Evolutionary conservation across 2,797 vertebrate genomes (phyloP), one percentile per base, ranked within the genome.

Genomic region (Vespertilio murinus): DNA sequence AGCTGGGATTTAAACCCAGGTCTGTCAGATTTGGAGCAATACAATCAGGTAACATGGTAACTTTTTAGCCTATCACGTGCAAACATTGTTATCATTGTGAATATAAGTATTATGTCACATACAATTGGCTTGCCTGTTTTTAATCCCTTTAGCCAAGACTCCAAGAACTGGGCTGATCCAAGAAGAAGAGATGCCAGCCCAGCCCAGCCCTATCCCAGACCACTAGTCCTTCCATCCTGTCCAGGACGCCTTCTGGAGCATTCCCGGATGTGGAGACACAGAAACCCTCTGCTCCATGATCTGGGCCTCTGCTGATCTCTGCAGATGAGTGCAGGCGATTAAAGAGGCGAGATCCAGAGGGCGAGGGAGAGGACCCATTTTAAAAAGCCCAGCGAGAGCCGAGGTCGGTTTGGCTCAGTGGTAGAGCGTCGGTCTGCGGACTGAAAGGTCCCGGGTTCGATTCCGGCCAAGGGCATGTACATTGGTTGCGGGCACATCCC

Each of bases 371-470:
- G 95, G 90, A 92, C 88, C 93, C 91, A 93, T 92, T 96, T n/a
- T 8, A 40, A 79, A 97, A 97, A 78, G 85, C 54, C 97, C 96
- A 96, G 97, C 97, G 94, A 98, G 98, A n/a, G n/a, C n/a, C n/a
- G n/a, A n/a, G n/a, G n/a, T n/a, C n/a, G n/a, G n/a, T n/a, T n/a
- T n/a, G n/a, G n/a, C n/a, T n/a, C n/a, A n/a, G n/a, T n/a, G n/a
- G n/a, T n/a, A n/a, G n/a, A n/a, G n/a, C n/a, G n/a, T n/a, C n/a
- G n/a, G n/a, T n/a, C n/a, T n/a, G n/a, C n/a, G n/a, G n/a, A n/a
- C n/a, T n/a, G n/a, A n/a, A n/a, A n/a, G n/a, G n/a, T n/a, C n/a
- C n/a, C n/a, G n/a, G n/a, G n/a, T n/a, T n/a, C n/a, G n/a, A n/a
- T n/a, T n/a, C n/a, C n/a, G n/a, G n/a, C n/a, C n/a, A n/a, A n/a